Evolutionary conservation across 2,888 invertebrate genomes (phyloP).

Genomic region (Sceliomorpha sp.): DNA sequence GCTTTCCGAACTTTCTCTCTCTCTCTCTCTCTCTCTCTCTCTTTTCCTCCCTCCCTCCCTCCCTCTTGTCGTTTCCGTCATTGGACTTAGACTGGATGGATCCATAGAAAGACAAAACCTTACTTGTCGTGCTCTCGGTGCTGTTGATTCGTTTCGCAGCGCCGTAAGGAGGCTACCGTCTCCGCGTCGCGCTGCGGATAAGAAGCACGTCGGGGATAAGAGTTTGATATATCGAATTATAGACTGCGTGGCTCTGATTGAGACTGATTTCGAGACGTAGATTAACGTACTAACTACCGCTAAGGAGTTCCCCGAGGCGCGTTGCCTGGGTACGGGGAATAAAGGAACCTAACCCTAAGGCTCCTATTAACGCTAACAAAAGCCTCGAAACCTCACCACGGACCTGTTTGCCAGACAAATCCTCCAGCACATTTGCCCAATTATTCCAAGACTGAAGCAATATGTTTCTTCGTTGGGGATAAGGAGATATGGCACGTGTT

Average conservation of each 20-base stretch:
- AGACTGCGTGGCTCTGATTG: slow-evolving; percentile 66
- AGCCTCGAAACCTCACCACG: slow-evolving; percentile 33
- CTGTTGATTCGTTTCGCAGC: slow-evolving; percentile 27
- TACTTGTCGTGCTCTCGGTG: slow-evolving; percentile 26
- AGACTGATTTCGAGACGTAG: slow-evolving; percentile 64
- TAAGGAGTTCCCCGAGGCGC: slow-evolving; percentile 60
- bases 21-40: slow-evolving; percentile 22
- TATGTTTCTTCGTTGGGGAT: not conserved
- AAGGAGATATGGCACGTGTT: slow-evolving; percentile 9
- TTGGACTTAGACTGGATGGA: slow-evolving; percentile 57
- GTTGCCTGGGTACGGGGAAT: slow-evolving; percentile 21
- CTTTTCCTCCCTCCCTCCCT: slow-evolving; percentile 26
- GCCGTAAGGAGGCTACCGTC: slow-evolving; percentile 14
- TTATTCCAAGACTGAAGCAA: slow-evolving; percentile 26
- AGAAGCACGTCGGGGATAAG: slow-evolving; percentile 49
- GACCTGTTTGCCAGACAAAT: slow-evolving; percentile 18
- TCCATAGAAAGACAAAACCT: slow-evolving; percentile 69
- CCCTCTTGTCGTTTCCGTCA: slow-evolving; percentile 44
- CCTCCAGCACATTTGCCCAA: slow-evolving; percentile 25
- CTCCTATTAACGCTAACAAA: slow-evolving; percentile 51
- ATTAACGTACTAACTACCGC: slow-evolving; percentile 66
- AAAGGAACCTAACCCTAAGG: slow-evolving; percentile 32
- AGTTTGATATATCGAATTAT: slow-evolving; percentile 73
- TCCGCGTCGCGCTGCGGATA: too few species aligned
- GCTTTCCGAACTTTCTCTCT: slow-evolving; percentile 21